Percentiles rank a stretch among this genome's conserved stretches.
Conservation (phyloP, 92 coral and sea anemone genomes). For the Virgularia gustaviana region DNA sequence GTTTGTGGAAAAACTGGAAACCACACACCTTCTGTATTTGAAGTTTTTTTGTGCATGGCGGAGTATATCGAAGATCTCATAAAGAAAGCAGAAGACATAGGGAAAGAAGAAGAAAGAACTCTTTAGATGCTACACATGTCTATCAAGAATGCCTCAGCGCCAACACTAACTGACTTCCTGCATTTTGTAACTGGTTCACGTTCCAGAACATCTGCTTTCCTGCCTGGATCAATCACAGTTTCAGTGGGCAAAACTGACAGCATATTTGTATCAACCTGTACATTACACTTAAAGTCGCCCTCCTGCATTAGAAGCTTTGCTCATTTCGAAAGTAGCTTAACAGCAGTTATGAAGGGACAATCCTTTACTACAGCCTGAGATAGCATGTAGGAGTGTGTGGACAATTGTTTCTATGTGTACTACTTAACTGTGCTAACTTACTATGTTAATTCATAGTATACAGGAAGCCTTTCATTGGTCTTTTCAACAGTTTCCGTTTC, state of each 20-base stretch:
- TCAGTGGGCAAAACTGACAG: constrained; percentile 14
- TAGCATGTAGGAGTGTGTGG: too few relatives aligned
- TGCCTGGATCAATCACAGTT: constrained; percentile 6
- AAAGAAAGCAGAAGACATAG: not conserved
- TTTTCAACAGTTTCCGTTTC: too few relatives aligned
- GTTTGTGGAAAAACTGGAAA: too few relatives aligned
- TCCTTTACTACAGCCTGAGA: not conserved
- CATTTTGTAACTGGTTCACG: constrained; percentile 1
- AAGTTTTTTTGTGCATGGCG: not conserved
- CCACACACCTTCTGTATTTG: not conserved
- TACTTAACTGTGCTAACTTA: too few relatives aligned
- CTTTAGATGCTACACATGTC: not conserved
- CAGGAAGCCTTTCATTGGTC: too few relatives aligned
- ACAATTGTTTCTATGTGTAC: too few relatives aligned
- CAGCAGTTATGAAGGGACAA: not conserved
- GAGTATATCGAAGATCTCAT: not conserved
- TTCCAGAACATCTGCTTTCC: not conserved
- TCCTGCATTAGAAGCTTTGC: not conserved
- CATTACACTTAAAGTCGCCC: not conserved
- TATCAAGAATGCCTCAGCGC: not conserved
- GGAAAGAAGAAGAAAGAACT: not conserved
- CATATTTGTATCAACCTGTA: constrained; percentile 7
- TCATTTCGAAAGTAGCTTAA: constrained; percentile 9
- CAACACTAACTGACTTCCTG: not conserved
- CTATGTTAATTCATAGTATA: too few relatives aligned